Conservation (phyloP, 37 sponge, comb jelly and placozoan species). For the Beroe forskalii region DNA sequence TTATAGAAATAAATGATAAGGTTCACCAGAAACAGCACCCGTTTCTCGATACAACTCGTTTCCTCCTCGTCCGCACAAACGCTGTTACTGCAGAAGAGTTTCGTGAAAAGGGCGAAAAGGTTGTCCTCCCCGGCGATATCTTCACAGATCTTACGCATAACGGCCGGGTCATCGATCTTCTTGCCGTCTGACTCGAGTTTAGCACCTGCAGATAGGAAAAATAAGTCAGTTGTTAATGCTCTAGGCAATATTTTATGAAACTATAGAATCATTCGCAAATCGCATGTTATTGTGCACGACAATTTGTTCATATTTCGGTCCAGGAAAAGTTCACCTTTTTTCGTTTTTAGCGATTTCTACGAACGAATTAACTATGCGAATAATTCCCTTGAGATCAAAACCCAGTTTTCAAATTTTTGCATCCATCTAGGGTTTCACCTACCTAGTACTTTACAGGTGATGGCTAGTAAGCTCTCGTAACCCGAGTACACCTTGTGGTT, state of each 20-base stretch:
- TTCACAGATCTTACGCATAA: conserved; percentile 24
- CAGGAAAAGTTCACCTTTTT: too few relatives aligned
- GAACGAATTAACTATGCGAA: too few relatives aligned
- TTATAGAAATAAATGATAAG: conserved; percentile 21
- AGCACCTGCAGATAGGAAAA: neutral
- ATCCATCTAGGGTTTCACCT: too few relatives aligned
- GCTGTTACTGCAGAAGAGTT: conserved; percentile 13
- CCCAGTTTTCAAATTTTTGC: too few relatives aligned
- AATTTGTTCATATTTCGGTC: too few relatives aligned
- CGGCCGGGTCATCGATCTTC: conserved; percentile 20
- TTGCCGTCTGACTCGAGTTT: neutral
- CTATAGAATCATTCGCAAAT: too few relatives aligned
- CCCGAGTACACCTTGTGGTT: neutral
- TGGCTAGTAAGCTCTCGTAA: conserved; percentile 9
- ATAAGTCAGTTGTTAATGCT: too few relatives aligned
- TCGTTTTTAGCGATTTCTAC: too few relatives aligned
- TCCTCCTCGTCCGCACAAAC: neutral
- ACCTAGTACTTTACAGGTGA: conserved; percentile 27
- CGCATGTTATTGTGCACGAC: too few relatives aligned
- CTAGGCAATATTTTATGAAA: too few relatives aligned
- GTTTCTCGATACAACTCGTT: neutral
- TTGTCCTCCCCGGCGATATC: conserved; percentile 38
- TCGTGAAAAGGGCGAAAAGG: conserved; percentile 4
- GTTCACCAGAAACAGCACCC: conserved; percentile 12
- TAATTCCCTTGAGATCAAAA: too few relatives aligned